A percentile compares a stretch with the other conserved stretches of the same genome.
Conservation (phyloP, 2,797 vertebrate species). For the Triplophysa yarkandensis region DNA sequence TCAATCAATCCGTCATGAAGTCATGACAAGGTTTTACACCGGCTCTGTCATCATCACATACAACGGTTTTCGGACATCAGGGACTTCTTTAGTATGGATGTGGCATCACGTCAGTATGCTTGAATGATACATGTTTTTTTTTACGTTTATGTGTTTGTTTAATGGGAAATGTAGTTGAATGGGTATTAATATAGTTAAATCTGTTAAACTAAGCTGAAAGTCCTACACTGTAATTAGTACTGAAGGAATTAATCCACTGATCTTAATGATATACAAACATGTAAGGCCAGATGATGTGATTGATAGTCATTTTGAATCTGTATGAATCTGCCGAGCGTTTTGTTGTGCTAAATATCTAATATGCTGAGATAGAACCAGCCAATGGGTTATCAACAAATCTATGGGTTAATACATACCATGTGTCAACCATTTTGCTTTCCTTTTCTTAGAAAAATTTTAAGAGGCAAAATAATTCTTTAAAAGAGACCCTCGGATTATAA, state of each 20-base stretch:
- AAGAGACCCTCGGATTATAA: no score
- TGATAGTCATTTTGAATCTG: not conserved
- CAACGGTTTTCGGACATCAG: not conserved
- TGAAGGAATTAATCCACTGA: not conserved
- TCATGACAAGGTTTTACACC: not conserved
- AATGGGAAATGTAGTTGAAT: not conserved
- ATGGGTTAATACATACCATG: no score
- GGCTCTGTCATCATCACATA: no score
- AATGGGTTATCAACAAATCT: no score
- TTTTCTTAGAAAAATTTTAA: not conserved
- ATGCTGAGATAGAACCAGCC: no score
- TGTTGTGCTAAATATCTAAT: not conserved
- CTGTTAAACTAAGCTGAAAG: not conserved
- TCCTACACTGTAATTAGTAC: not conserved
- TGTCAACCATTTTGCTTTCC: not conserved
- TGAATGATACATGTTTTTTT: not conserved
- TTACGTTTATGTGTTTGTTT: not conserved
- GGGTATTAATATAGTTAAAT: not conserved
- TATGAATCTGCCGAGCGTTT: not conserved
- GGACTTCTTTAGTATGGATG: not conserved
- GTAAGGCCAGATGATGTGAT: not conserved
- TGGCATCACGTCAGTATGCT: not conserved
- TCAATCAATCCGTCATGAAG: slow-evolving; percentile 8
- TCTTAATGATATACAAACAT: not conserved
- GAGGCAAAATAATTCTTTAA: no score